Evolutionary conservation across 2,113 vertebrate species (phyloP).

Genomic region (Cebus imitator): DNA sequence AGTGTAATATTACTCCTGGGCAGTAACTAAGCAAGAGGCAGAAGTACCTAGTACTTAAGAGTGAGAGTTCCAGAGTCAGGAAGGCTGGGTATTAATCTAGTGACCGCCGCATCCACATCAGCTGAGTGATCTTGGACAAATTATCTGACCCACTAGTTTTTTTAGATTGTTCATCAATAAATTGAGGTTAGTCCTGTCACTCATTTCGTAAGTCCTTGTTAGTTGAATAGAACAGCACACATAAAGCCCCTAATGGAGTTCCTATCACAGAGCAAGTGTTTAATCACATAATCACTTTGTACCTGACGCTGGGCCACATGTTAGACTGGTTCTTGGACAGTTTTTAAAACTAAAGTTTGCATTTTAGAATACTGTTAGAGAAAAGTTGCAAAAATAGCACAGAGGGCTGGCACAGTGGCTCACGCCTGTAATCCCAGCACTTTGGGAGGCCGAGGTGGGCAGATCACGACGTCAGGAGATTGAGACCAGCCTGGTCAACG

Average conservation of each 20-base stretch:
- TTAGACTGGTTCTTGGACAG: neutral
- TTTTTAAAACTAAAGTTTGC: neutral
- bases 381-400: neutral
- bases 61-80: neutral
- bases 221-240: neutral
- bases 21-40: neutral
- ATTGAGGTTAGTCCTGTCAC: neutral
- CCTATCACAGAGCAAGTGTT: neutral
- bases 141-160: neutral
- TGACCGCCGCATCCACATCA: too few relatives aligned
- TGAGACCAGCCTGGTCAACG: too few relatives aligned
- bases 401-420: neutral
- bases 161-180: neutral
- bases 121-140: neutral
- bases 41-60: neutral
- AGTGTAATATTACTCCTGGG: neutral
- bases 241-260: neutral
- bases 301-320: neutral
- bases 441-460: too few relatives aligned
- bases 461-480: too few relatives aligned
- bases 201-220: neutral
- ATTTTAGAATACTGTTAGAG: neutral
- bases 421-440: too few relatives aligned
- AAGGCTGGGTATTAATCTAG: neutral
- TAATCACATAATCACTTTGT: neutral